phyloP scores from a whole-genome alignment of 1,140 invertebrate species.

The Drosophila triauraria region DNA sequence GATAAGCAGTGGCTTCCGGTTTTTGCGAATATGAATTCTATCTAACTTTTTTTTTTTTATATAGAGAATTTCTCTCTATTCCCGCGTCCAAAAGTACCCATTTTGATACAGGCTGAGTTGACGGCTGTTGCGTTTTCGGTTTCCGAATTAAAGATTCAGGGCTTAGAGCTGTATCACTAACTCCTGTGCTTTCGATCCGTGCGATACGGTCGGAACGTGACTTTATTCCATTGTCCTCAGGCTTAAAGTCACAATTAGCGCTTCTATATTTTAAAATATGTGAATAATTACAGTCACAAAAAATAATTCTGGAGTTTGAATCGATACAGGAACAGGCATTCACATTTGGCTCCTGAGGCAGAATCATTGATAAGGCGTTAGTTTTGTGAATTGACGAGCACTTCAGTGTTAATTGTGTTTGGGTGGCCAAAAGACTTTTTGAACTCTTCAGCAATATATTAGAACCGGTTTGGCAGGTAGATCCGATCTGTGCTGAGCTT shows the following conservation, averaged over 20 bases:
- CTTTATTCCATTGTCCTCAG: slow-evolving; percentile 38
- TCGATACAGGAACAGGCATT: slow-evolving; percentile 38
- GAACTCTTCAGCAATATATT: slow-evolving; percentile 11
- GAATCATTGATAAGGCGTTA: slow-evolving; percentile 12
- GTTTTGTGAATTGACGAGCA: slow-evolving; percentile 52
- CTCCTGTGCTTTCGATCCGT: slow-evolving; percentile 59
- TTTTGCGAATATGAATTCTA: slow-evolving; percentile 74
- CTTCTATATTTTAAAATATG: slow-evolving; percentile 64
- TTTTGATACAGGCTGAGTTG: slow-evolving; percentile 24
- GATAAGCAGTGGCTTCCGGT: slow-evolving; percentile 70
- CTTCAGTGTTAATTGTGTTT: slow-evolving; percentile 60
- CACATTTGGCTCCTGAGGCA: slow-evolving; percentile 6
- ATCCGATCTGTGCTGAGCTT: not conserved
- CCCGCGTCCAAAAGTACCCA: slow-evolving; percentile 58
- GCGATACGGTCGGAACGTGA: slow-evolving; percentile 77
- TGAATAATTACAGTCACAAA: slow-evolving; percentile 57
- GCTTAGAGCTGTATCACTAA: not conserved
- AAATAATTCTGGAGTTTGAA: slow-evolving; percentile 40
- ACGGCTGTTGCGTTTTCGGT: slow-evolving; percentile 1
- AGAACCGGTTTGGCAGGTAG: not conserved
- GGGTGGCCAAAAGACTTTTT: slow-evolving; percentile 17
- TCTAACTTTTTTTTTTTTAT: slow-evolving; percentile 58
- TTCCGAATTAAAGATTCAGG: slow-evolving; percentile 51
- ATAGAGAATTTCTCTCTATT: slow-evolving; percentile 15
- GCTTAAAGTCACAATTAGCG: slow-evolving; percentile 42